Percentiles rank a stretch among this genome's conserved stretches.
Evolutionary conservation across 2,888 invertebrate genomes (phyloP).

Genomic region (Esperia sulphurella): DNA sequence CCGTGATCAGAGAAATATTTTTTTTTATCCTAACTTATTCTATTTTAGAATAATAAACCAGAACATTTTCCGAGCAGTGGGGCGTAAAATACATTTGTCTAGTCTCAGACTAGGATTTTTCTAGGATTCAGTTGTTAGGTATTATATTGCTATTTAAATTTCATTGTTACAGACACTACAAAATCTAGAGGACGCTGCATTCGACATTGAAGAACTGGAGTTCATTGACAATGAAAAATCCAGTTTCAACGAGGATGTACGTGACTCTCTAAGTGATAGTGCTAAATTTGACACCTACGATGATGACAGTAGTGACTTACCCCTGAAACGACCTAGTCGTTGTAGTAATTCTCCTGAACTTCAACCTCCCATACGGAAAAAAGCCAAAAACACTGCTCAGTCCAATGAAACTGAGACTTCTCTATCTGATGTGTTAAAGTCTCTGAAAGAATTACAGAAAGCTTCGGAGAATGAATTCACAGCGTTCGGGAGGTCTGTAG

Average conservation of each 20-base stretch:
- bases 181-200: too few relatives aligned
- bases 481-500: slow-evolving; percentile 6
- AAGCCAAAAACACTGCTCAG: background rate
- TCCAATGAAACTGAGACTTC: too few relatives aligned
- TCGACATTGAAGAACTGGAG: background rate
- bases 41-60: too few relatives aligned
- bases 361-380: background rate
- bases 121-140: too few relatives aligned
- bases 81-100: too few relatives aligned
- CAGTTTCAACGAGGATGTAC: background rate
- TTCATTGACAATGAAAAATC: background rate
- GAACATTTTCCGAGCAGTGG: too few relatives aligned
- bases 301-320: background rate
- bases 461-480: slow-evolving; percentile 4
- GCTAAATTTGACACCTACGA: background rate
- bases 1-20: too few relatives aligned
- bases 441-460: slow-evolving; percentile 1
- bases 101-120: too few relatives aligned
- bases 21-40: too few relatives aligned
- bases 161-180: too few relatives aligned
- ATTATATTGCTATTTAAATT: too few relatives aligned
- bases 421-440: background rate
- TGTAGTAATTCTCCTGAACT: background rate
- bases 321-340: background rate
- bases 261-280: too few relatives aligned